phyloP scores from a whole-genome alignment of 1,140 invertebrate species.

The Drosophila busckii region DNA sequence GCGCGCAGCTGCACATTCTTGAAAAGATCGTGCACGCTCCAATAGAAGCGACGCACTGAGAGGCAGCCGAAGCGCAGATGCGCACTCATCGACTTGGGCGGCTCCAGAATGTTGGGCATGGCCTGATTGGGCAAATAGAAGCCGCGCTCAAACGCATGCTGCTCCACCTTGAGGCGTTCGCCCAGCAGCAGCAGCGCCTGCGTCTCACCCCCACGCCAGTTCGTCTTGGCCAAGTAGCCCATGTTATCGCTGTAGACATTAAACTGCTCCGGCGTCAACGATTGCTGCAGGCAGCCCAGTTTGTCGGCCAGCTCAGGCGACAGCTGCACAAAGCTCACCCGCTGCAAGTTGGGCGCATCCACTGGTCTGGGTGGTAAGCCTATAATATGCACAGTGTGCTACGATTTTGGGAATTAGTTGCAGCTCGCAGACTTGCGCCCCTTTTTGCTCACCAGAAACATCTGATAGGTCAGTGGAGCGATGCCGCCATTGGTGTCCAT shows the following conservation, averaged over 20 bases:
- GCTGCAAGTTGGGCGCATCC: constrained; percentile 79
- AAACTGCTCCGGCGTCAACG: constrained; percentile 82
- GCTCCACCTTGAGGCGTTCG: constrained; percentile 81
- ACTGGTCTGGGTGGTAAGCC: constrained; percentile 83
- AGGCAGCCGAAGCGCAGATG: constrained; percentile 84
- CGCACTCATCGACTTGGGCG: constrained; percentile 84
- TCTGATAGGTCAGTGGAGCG: constrained; percentile 86
- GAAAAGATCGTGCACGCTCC: constrained; percentile 83
- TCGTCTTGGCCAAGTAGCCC: constrained; percentile 62
- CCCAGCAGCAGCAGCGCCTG: constrained; percentile 82
- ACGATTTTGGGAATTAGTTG: not conserved
- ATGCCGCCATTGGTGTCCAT: constrained; percentile 85
- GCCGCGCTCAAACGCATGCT: constrained; percentile 82
- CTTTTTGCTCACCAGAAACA: constrained; percentile 82
- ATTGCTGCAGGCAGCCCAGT: constrained; percentile 80
- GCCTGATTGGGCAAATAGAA: constrained; percentile 85
- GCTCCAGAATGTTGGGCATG: constrained; percentile 84
- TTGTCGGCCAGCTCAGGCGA: constrained; percentile 77
- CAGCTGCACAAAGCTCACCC: constrained; percentile 80
- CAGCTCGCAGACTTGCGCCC: not conserved
- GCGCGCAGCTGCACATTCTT: constrained; percentile 81
- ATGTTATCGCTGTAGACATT: constrained; percentile 80
- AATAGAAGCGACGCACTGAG: constrained; percentile 84
- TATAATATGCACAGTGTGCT: constrained; percentile 83
- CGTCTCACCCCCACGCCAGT: constrained; percentile 85